These are phyloP conservation scores for Scaptodrosophila lebanonensis DNA, from an alignment of 1,140 invertebrate species.

Conservation along the genomic window DNA sequence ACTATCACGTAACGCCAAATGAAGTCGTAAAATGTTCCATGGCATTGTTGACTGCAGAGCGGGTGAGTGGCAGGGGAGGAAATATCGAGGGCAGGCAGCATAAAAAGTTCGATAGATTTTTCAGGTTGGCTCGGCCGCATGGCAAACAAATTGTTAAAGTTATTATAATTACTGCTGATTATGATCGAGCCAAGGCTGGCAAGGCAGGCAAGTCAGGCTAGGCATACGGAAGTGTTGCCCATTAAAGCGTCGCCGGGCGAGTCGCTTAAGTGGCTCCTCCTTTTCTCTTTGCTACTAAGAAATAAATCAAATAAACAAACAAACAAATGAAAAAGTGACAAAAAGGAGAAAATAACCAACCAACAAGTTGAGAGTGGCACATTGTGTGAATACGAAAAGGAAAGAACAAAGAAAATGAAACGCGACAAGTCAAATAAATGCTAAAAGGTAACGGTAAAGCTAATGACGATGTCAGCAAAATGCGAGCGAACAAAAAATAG, in stretches of 20 bases:
- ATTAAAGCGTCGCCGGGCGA: slow-evolving; percentile 21
- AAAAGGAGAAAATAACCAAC: too few relatives aligned
- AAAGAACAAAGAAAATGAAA: too few relatives aligned
- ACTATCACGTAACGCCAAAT: slow-evolving; percentile 68
- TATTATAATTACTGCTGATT: slow-evolving; percentile 43
- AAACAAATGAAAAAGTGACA: slow-evolving; percentile 26
- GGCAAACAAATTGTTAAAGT: slow-evolving; percentile 44
- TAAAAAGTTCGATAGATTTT: slow-evolving; percentile 9
- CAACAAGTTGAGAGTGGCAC: too few relatives aligned
- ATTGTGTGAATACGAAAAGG: neutral
- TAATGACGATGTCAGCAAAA: too few relatives aligned
- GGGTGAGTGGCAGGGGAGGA: neutral
- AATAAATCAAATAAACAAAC: slow-evolving; percentile 49
- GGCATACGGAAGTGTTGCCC: slow-evolving; percentile 9
- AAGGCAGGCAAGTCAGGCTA: slow-evolving; percentile 27
- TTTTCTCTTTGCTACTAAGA: slow-evolving; percentile 61
- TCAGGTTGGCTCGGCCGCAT: neutral
- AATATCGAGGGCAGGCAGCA: slow-evolving; percentile 6
- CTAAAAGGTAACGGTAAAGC: too few relatives aligned
- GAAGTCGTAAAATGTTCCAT: slow-evolving; percentile 62
- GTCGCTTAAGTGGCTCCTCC: slow-evolving; percentile 42
- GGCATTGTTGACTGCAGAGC: slow-evolving; percentile 3
- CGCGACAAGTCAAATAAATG: too few relatives aligned
- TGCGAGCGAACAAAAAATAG: neutral
- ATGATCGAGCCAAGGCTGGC: too few relatives aligned